Base-by-base conservation (phyloP, 2,113 vertebrate genomes). In the Egretta garzetta region DNA sequence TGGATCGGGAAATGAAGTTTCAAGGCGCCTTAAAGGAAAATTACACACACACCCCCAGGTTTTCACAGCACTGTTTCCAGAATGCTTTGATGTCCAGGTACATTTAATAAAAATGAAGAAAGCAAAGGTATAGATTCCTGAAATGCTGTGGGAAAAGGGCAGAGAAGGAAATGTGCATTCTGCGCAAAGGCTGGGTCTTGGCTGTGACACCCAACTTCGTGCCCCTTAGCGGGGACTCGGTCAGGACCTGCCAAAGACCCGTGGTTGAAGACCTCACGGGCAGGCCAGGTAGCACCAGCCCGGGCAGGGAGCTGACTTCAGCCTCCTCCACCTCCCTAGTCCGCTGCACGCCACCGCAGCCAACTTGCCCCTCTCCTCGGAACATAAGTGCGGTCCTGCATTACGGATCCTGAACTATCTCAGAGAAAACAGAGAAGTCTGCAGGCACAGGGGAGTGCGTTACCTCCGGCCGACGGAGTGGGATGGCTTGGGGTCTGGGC, bases 301-400 rank as follows among this genome's bases (percentile, higher is more conserved):
- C 14, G n/a, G 14, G 12, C 53, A 62, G 47, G 35, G 30, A 60
- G 59, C 22, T 1, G 32, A 66, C 28, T 59, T 45, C 82, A 74
- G 60, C 32, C 63, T 26, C 26, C 68, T 67, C 55, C 52, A 20
- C 9, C 55, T 28, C n/a, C 68, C 6, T 1, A 90, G 28, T 9
- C 47, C 32, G 50, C 63, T 15, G 45, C 74, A 24, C 0, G 0
- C 12, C 67, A 15, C n/a, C 2, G 0, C 0, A 2, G 26, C 4
- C 2, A 47, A 35, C 26, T 52, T 80, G 50, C 23, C 33, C 52
- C 39, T 64, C 58, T 21, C 3, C 4, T 28, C 45, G 41, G 68
- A 55, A 53, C 24, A 20, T 43, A 43, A 43, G 41, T 3, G 17
- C 1, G 3, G 60, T 22, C 2, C 1, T 24, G 45, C 13, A 8